phyloP scores from a whole-genome alignment of 2,888 invertebrate genomes.

The Caradrina clavipalpis region DNA sequence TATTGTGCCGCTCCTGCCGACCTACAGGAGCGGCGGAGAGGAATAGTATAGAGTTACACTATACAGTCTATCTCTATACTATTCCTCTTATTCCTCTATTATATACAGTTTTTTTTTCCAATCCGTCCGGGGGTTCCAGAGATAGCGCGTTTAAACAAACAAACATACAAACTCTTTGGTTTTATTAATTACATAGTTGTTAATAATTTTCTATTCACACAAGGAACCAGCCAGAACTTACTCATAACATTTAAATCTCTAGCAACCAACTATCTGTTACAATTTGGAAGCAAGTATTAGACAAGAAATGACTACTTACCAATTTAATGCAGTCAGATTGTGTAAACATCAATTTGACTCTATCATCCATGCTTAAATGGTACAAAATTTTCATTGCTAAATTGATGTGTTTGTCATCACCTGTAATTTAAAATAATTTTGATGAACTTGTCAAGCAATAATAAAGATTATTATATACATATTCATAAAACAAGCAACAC shows the following conservation, averaged over 20 bases:
- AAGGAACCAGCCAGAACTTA: neutral
- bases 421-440: slow-evolving; percentile 75
- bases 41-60: too few relatives aligned
- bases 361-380: slow-evolving; percentile 98
- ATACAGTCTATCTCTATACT: too few relatives aligned
- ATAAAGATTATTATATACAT: neutral
- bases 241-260: neutral
- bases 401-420: slow-evolving; percentile 95
- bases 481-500: slow-evolving; percentile 81
- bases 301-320: slow-evolving; percentile 82
- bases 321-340: slow-evolving; percentile 98
- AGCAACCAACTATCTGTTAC: neutral
- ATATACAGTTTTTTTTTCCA: too few relatives aligned
- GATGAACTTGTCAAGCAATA: neutral
- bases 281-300: neutral
- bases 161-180: too few relatives aligned
- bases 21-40: too few relatives aligned
- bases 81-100: too few relatives aligned
- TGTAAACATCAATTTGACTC: slow-evolving; percentile 97
- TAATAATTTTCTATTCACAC: too few relatives aligned
- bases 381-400: slow-evolving; percentile 96
- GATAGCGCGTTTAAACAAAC: too few relatives aligned
- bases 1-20: too few relatives aligned
- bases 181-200: too few relatives aligned
- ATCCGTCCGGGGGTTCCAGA: too few relatives aligned